Evolutionary conservation across 2,113 vertebrate genomes (phyloP).

Genomic region (Nicator chloris): DNA sequence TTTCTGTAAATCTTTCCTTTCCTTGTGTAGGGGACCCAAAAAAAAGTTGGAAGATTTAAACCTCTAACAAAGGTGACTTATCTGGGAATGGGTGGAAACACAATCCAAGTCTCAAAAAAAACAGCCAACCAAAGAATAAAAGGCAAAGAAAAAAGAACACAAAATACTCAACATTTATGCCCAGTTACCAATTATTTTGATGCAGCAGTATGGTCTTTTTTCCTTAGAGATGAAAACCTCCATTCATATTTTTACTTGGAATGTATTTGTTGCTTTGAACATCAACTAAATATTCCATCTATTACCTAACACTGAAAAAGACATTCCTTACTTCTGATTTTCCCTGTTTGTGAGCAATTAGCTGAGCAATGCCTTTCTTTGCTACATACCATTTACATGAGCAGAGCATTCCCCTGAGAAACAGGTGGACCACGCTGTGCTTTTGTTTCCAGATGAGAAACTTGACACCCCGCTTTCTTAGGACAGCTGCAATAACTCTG

Average conservation of each 20-base stretch:
- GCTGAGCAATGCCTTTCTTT: not conserved
- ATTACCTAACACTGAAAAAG: not conserved
- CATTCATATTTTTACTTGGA: not conserved
- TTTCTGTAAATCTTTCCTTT: not conserved
- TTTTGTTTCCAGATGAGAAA: slow-evolving; percentile 50
- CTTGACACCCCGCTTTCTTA: not conserved
- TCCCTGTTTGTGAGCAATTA: not conserved
- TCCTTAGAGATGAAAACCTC: not conserved
- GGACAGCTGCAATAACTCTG: slow-evolving; percentile 1
- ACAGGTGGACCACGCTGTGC: slow-evolving; percentile 5
- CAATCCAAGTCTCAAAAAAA: not conserved
- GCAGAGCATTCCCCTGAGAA: not conserved
- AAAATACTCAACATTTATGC: not conserved
- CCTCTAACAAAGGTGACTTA: not conserved
- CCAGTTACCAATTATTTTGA: not conserved
- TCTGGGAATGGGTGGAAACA: not conserved
- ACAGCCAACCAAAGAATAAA: not conserved
- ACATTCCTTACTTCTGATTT: not conserved
- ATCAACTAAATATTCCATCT: not conserved
- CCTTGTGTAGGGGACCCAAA: not conserved
- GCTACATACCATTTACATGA: slow-evolving; percentile 32
- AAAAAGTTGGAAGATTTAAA: not conserved
- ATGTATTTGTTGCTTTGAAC: not conserved
- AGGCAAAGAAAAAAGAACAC: not conserved
- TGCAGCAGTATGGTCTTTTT: not conserved